Evolutionary conservation across 2,888 invertebrate genomes (phyloP).

Genomic region (Meiosimyza platycephala): DNA sequence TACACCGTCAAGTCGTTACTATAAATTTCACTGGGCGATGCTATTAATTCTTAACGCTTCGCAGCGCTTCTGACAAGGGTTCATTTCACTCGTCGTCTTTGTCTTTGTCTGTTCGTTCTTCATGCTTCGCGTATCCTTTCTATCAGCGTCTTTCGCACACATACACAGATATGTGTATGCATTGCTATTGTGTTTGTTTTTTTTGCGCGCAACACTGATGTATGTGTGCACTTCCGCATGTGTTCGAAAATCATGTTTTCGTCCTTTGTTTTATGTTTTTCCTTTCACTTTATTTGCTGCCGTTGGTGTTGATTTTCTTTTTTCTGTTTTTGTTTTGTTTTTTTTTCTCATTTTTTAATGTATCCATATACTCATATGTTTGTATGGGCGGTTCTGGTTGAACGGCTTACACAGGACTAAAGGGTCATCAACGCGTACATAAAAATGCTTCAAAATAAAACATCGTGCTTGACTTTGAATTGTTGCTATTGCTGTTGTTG

Average conservation of each 20-base stretch:
- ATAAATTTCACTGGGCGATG: conserved; percentile 52
- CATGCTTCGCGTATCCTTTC: neutral
- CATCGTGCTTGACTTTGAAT: conserved; percentile 41
- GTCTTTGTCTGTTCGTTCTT: conserved; percentile 18
- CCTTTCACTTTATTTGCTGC: neutral
- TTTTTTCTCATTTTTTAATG: neutral
- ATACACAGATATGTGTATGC: neutral
- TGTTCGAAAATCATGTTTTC: conserved; percentile 19
- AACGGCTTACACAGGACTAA: conserved; percentile 12
- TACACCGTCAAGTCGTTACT: conserved; percentile 18
- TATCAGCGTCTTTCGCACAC: too few species aligned
- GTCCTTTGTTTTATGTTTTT: neutral
- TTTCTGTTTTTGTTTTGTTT: neutral
- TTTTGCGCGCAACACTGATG: neutral
- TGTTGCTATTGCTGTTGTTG: conserved; percentile 24
- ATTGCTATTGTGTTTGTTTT: conserved; percentile 12
- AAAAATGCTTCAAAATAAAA: conserved; percentile 45
- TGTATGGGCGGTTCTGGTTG: conserved; percentile 9
- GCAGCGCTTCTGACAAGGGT: conserved; percentile 53
- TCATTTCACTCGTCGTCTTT: conserved; percentile 30
- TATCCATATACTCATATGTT: conserved; percentile 7
- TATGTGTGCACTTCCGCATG: conserved; percentile 26
- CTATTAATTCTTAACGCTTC: conserved; percentile 58
- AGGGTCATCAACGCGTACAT: conserved; percentile 41
- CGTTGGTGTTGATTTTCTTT: neutral